These are phyloP conservation scores for Dasysyrphus albostriatus DNA, from an alignment of 2,888 invertebrate species.

Conservation along the genomic window DNA sequence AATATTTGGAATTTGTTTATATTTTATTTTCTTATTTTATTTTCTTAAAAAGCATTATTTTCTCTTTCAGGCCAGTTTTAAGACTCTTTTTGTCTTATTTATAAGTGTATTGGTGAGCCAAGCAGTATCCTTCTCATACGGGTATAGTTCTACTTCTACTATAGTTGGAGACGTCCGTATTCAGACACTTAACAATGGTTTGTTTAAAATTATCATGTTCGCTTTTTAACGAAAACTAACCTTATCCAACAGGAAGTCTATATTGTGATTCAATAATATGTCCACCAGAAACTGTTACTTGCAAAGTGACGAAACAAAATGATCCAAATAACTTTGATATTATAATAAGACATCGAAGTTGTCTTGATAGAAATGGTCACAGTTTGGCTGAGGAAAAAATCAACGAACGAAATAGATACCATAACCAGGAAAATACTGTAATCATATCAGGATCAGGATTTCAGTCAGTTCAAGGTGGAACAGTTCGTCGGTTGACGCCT, in stretches of 20 bases:
- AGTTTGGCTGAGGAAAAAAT: constrained; percentile 20
- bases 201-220: not conserved
- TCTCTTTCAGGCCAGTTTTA: not conserved
- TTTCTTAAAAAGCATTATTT: not conserved
- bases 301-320: constrained; percentile 50
- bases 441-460: not conserved
- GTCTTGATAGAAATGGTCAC: constrained; percentile 1
- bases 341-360: constrained; percentile 38
- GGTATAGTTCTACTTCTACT: constrained; percentile 15
- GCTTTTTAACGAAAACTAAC: not conserved
- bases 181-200: constrained; percentile 28
- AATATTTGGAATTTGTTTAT: too few relatives aligned
- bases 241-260: constrained; percentile 9
- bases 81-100: not conserved
- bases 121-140: not conserved
- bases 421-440: not conserved
- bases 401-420: constrained; percentile 10
- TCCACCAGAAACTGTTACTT: constrained; percentile 8
- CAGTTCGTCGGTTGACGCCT: constrained; percentile 37
- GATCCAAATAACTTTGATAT: constrained; percentile 38
- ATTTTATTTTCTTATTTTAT: too few relatives aligned
- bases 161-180: constrained; percentile 27
- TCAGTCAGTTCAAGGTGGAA: constrained; percentile 1
- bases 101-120: not conserved
- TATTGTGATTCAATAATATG: constrained; percentile 61